Evolutionary conservation across 2,797 vertebrate species (phyloP).

Genomic region (Sparus aurata): DNA sequence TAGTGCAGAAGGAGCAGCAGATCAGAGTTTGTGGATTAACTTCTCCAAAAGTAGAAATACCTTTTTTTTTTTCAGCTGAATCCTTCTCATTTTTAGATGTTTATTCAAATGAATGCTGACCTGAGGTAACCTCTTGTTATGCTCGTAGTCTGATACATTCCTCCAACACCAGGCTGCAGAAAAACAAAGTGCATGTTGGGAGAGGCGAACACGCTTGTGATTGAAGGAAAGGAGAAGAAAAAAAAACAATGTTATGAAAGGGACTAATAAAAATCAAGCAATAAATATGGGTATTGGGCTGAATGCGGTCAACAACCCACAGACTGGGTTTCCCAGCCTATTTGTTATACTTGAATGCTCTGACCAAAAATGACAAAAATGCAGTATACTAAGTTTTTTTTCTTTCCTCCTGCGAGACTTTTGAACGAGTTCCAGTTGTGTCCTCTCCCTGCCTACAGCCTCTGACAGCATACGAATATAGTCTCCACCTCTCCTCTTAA

Average conservation of each 20-base stretch:
- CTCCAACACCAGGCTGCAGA: constrained; percentile 54
- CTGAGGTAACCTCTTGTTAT: constrained; percentile 70
- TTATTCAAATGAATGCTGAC: constrained; percentile 52
- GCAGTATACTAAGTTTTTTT: constrained; percentile 10
- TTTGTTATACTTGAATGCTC: constrained; percentile 28
- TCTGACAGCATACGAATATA: constrained; percentile 30
- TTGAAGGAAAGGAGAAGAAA: constrained; percentile 30
- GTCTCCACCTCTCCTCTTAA: background rate
- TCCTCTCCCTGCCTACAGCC: constrained; percentile 23
- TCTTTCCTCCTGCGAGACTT: constrained; percentile 13
- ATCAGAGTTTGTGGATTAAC: constrained; percentile 12
- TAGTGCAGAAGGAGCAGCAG: constrained; percentile 17
- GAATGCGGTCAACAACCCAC: constrained; percentile 48
- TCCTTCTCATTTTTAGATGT: constrained; percentile 26
- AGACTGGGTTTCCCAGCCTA: constrained; percentile 29
- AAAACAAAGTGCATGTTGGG: constrained; percentile 63
- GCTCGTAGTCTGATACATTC: constrained; percentile 47
- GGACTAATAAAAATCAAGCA: constrained; percentile 30
- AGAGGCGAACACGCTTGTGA: constrained; percentile 53
- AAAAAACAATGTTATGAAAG: constrained; percentile 20
- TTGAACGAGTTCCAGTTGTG: constrained; percentile 49
- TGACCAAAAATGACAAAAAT: constrained; percentile 55
- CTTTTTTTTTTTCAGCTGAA: background rate
- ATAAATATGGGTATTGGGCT: constrained; percentile 1
- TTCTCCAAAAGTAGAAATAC: background rate